phyloP scores from a whole-genome alignment of 1,140 invertebrate species.

The Drosophila neocordata region DNA sequence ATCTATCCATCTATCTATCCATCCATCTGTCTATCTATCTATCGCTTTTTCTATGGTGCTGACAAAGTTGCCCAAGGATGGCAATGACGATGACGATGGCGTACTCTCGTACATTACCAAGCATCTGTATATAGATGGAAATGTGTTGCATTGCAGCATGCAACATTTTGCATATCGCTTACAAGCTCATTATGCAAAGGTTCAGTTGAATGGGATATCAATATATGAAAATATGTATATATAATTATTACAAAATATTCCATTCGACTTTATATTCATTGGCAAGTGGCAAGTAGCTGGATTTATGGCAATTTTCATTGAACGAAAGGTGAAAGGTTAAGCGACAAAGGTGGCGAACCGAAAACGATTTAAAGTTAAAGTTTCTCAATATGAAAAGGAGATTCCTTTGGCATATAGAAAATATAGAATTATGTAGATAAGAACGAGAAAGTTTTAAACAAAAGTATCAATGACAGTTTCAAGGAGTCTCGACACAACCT shows the following conservation, averaged over 20 bases:
- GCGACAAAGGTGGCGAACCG: background rate
- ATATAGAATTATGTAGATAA: too few species aligned
- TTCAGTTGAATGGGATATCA: conserved; percentile 5
- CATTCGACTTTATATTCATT: conserved; percentile 50
- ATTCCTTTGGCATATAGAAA: too few species aligned
- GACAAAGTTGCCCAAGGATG: conserved; percentile 4
- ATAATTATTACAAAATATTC: conserved; percentile 20
- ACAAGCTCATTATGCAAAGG: conserved; percentile 47
- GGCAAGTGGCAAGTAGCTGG: background rate
- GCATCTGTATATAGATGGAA: background rate
- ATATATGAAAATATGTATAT: background rate
- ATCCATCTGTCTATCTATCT: background rate
- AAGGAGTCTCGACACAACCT: too few species aligned
- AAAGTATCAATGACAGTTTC: too few species aligned
- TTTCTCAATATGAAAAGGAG: too few species aligned
- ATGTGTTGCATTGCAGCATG: conserved; percentile 16
- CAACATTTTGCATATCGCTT: conserved; percentile 48
- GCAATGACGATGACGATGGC: background rate
- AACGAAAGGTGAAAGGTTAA: background rate
- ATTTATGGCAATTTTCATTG: conserved; percentile 3
- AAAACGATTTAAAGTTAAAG: too few species aligned
- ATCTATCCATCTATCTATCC: background rate
- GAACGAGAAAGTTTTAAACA: too few species aligned
- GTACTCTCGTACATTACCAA: too few species aligned
- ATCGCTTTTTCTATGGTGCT: background rate